These are phyloP conservation scores for Drosophila biarmipes DNA, from an alignment of 1,140 invertebrate genomes.

Conservation along the genomic window DNA sequence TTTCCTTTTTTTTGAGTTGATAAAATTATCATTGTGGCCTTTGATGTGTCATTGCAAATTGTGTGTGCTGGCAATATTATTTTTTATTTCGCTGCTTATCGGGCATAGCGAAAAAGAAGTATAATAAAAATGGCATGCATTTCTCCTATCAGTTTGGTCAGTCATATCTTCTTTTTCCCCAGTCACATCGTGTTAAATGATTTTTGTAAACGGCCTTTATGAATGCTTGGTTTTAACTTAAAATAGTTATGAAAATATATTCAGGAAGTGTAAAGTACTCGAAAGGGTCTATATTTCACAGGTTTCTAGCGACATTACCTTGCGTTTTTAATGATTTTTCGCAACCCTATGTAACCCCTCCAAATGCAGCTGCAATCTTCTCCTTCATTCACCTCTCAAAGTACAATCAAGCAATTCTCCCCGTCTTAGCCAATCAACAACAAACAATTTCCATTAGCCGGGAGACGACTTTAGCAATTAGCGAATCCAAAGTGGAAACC, in stretches of 20 bases:
- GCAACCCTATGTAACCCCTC: neutral
- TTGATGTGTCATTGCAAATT: conserved; percentile 34
- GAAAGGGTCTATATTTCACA: too few relatives aligned
- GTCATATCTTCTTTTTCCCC: too few relatives aligned
- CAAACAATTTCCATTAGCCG: conserved; percentile 36
- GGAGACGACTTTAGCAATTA: conserved; percentile 29
- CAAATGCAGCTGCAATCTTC: conserved; percentile 9
- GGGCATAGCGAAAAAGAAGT: conserved; percentile 45
- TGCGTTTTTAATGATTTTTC: neutral
- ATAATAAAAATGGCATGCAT: conserved; percentile 67
- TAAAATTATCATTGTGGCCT: conserved; percentile 65
- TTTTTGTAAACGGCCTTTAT: neutral
- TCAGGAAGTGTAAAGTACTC: neutral
- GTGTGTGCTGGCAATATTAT: conserved; percentile 17
- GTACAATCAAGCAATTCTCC: conserved; percentile 30
- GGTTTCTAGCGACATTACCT: neutral
- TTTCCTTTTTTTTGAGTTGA: conserved; percentile 33
- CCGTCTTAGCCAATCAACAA: conserved; percentile 32
- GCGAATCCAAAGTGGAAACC: conserved; percentile 27
- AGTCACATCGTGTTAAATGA: conserved; percentile 9
- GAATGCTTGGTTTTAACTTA: neutral
- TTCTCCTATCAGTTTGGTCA: conserved; percentile 46
- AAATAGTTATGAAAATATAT: neutral
- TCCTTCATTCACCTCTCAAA: conserved; percentile 18
- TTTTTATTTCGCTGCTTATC: conserved; percentile 62